phyloP scores from a whole-genome alignment of 2,797 vertebrate genomes.

The Caiman crocodilus region DNA sequence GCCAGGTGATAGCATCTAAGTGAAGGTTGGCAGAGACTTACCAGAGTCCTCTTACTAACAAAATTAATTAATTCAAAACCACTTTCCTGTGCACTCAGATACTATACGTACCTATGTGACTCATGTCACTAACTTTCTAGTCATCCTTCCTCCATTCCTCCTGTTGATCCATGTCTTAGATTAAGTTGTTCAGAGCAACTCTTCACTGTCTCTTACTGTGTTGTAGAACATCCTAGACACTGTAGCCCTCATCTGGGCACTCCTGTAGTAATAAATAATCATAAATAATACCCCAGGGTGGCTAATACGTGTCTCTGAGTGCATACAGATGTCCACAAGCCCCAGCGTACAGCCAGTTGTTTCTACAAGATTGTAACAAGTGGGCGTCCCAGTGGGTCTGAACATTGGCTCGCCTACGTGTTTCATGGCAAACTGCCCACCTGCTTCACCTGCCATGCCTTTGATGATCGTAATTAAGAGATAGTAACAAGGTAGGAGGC shows the following conservation, averaged over 20 bases:
- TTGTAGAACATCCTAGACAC: neutral
- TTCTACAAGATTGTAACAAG: neutral
- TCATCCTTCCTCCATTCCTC: neutral
- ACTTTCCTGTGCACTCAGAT: neutral
- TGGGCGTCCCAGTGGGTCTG: no score
- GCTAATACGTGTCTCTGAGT: neutral
- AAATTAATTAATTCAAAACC: neutral
- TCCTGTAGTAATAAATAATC: neutral
- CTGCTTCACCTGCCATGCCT: no score
- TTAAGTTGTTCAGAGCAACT: neutral
- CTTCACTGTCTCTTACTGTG: neutral
- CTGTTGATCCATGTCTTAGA: neutral
- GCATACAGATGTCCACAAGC: neutral
- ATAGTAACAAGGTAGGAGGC: no score
- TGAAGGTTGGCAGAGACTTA: neutral
- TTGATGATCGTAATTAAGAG: no score
- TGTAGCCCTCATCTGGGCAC: no score
- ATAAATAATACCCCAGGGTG: neutral
- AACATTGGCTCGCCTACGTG: no score
- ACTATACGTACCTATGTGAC: neutral
- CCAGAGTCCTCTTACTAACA: neutral
- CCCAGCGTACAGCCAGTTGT: neutral
- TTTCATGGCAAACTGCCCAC: no score
- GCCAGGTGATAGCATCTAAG: accelerated
- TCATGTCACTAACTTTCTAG: neutral